phyloP scores from a whole-genome alignment of 2,888 invertebrate genomes.

The Mechanitis mazaeus region DNA sequence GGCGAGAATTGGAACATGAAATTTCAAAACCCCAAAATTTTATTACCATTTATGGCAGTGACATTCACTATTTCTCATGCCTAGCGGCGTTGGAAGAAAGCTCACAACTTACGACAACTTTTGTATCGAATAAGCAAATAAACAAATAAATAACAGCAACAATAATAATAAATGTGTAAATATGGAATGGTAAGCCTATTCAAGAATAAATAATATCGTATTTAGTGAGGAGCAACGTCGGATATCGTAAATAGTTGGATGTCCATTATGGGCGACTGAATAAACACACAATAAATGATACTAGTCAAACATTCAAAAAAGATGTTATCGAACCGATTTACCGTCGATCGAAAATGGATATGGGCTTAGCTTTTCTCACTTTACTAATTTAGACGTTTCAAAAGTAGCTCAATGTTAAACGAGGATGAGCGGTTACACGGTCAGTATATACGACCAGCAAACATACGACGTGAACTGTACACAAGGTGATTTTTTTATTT shows the following conservation, averaged over 20 bases:
- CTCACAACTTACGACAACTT: conserved; percentile 26
- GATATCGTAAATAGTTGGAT: conserved; percentile 53
- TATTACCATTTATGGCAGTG: conserved; percentile 21
- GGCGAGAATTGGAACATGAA: conserved; percentile 23
- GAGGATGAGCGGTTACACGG: conserved; percentile 63
- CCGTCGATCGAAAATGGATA: conserved; percentile 64
- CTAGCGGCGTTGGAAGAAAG: conserved; percentile 18
- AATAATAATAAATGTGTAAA: conserved; percentile 49
- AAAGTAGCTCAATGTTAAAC: conserved; percentile 72
- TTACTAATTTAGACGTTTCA: conserved; percentile 73
- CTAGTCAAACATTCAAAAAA: conserved; percentile 57
- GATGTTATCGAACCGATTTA: conserved; percentile 71
- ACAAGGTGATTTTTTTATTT: conserved; percentile 71
- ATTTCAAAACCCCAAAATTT: conserved; percentile 18
- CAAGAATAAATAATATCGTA: conserved; percentile 50
- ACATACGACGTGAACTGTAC: conserved; percentile 74
- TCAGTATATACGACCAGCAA: conserved; percentile 54
- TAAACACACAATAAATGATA: conserved; percentile 66
- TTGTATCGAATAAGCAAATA: conserved; percentile 41
- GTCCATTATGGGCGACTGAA: conserved; percentile 57
- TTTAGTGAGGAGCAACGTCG: conserved; percentile 55
- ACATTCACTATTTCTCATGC: conserved; percentile 8
- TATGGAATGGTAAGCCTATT: conserved; percentile 52
- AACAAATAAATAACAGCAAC: conserved; percentile 43
- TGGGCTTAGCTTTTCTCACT: conserved; percentile 73